Percentiles rank a stretch among this genome's conserved stretches.
Conservation (phyloP, 1,140 invertebrate genomes). For the Pantala flavescens region DNA sequence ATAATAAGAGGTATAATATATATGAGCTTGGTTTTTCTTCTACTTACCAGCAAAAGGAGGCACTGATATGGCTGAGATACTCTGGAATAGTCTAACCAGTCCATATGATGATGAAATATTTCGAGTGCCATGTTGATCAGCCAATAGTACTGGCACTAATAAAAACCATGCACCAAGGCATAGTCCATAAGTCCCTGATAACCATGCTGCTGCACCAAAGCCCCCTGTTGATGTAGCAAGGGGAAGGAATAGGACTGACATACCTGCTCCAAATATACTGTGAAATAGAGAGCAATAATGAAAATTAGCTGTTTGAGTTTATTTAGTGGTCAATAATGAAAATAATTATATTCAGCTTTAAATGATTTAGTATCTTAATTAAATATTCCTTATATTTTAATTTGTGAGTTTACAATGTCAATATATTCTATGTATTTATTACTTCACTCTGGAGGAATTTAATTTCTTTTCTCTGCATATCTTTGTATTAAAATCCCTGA, state of each 20-base stretch:
- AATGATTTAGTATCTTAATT: no score
- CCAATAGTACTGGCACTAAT: constrained; percentile 56
- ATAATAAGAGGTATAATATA: no score
- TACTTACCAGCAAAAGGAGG: constrained; percentile 51
- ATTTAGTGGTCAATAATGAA: constrained; percentile 8
- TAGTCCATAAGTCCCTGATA: constrained; percentile 51
- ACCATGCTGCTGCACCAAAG: constrained; percentile 49
- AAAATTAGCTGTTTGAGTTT: not conserved
- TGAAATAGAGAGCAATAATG: constrained; percentile 22
- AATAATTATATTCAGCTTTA: not conserved
- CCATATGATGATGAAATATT: constrained; percentile 63
- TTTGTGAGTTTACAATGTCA: no score
- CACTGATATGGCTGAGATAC: constrained; percentile 57
- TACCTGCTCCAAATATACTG: constrained; percentile 55
- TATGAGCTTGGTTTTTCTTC: no score
- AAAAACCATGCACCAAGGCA: constrained; percentile 65
- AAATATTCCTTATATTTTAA: no score
- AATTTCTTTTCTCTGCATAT: no score
- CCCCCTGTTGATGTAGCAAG: constrained; percentile 39
- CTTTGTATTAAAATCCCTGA: no score
- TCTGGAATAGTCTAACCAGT: constrained; percentile 61
- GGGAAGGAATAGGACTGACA: constrained; percentile 53
- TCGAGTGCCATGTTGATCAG: constrained; percentile 59
- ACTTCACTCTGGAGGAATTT: no score
- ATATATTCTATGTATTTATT: no score